These are phyloP conservation scores for Apis dorsata DNA, from an alignment of 1,140 invertebrate species.

Conservation along the genomic window DNA sequence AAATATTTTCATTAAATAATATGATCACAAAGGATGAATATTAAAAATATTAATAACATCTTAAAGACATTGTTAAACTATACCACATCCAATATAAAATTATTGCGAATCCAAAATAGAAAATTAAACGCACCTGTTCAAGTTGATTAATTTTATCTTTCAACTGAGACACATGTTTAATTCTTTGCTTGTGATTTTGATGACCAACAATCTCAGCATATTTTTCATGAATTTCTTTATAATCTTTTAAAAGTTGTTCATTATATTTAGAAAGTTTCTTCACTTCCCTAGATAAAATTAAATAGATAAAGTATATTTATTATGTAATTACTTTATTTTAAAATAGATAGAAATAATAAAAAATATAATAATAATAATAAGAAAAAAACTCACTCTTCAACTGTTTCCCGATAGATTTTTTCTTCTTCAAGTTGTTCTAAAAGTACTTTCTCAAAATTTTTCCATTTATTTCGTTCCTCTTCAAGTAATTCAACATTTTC, in stretches of 20 bases:
- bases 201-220: slow-evolving; percentile 84
- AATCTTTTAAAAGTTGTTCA: slow-evolving; percentile 74
- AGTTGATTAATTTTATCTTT: slow-evolving; percentile 82
- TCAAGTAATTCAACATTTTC: slow-evolving; percentile 53
- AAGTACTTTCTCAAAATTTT: slow-evolving; percentile 49
- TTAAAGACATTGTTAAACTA: slow-evolving; percentile 47
- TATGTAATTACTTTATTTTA: neutral
- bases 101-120: slow-evolving; percentile 38
- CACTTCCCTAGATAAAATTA: slow-evolving; percentile 59
- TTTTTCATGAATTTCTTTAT: slow-evolving; percentile 81
- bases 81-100: slow-evolving; percentile 65
- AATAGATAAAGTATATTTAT: slow-evolving; percentile 34
- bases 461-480: slow-evolving; percentile 57
- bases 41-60: slow-evolving; percentile 10
- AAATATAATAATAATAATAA: neutral
- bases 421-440: slow-evolving; percentile 68
- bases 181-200: slow-evolving; percentile 86
- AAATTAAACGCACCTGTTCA: slow-evolving; percentile 79
- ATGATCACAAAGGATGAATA: neutral
- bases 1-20: slow-evolving; percentile 41
- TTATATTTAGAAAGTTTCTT: slow-evolving; percentile 61
- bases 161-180: slow-evolving; percentile 83
- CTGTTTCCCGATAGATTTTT: slow-evolving; percentile 56
- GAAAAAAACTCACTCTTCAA: slow-evolving; percentile 62
- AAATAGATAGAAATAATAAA: slow-evolving; percentile 8